Percentiles rank a stretch among this genome's conserved stretches.
These are phyloP conservation scores for Sinonovacula constricta DNA, from an alignment of 1,140 invertebrate genomes.

Conservation along the genomic window DNA sequence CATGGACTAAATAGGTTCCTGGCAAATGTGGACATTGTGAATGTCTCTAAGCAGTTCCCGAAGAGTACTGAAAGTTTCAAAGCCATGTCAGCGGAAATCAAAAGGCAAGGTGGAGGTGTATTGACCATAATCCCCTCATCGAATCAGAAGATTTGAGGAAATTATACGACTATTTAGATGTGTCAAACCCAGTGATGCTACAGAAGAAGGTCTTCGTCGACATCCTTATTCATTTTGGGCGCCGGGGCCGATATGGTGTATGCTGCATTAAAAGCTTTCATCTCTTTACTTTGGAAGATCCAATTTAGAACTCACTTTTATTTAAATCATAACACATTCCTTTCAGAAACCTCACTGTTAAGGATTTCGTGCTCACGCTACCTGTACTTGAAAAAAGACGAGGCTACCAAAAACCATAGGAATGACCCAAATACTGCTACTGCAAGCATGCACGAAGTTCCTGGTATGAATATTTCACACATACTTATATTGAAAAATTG, in stretches of 20 bases:
- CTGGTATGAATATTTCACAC: conserved; percentile 16
- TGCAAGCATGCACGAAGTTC: conserved; percentile 16
- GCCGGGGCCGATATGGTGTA: conserved; percentile 22
- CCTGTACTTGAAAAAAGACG: conserved; percentile 6
- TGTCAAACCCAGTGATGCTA: neutral
- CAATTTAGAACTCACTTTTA: no score
- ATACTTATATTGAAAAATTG: neutral
- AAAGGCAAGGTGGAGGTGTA: neutral
- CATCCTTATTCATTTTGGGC: conserved; percentile 29
- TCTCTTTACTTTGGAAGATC: no score
- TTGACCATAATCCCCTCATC: conserved; percentile 17
- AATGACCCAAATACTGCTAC: conserved; percentile 29
- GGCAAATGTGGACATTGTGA: conserved; percentile 6
- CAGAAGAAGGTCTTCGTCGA: conserved; percentile 43
- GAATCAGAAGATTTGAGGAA: conserved; percentile 5
- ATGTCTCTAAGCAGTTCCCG: neutral
- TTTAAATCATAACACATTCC: no score
- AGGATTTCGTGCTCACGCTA: conserved; percentile 27
- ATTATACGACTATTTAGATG: conserved; percentile 15
- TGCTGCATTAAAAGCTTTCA: no score
- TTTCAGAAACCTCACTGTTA: conserved; percentile 3
- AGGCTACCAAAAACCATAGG: conserved; percentile 39
- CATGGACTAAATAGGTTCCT: conserved; percentile 27
- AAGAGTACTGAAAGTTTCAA: neutral
- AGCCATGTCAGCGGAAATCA: neutral